Evolutionary conservation across 2,888 invertebrate species (phyloP).

Genomic region (Cordilura impudica): DNA sequence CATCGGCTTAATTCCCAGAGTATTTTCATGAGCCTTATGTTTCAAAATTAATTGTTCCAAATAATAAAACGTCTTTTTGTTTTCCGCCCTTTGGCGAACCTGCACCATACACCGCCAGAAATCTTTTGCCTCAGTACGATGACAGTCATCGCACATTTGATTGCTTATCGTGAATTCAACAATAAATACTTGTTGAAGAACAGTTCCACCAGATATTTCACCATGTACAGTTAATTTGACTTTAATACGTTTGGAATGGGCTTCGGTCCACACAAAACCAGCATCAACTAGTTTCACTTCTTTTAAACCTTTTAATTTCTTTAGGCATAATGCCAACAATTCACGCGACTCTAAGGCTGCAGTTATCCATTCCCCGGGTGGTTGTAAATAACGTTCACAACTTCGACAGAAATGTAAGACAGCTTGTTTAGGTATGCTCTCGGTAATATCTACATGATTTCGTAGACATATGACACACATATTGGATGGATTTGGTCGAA

Average conservation of each 20-base stretch:
- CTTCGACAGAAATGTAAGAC: conserved; percentile 93
- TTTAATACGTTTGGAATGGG: conserved; percentile 98
- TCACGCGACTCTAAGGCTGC: conserved; percentile 94
- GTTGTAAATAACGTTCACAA: conserved; percentile 96
- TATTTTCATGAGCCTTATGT: conserved; percentile 93
- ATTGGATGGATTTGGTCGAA: conserved; percentile 97
- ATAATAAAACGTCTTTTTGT: conserved; percentile 98
- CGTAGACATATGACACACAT: conserved; percentile 98
- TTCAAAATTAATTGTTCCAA: conserved; percentile 98
- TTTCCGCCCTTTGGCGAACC: conserved; percentile 91
- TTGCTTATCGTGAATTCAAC: conserved; percentile 94
- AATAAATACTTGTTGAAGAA: conserved; percentile 95
- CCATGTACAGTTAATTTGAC: conserved; percentile 97
- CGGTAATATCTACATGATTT: conserved; percentile 95
- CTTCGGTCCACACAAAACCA: conserved; percentile 98
- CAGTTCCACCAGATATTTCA: conserved; percentile 93
- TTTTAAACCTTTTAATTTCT: conserved; percentile 92
- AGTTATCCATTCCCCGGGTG: conserved; percentile 92
- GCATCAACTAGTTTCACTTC: conserved; percentile 96
- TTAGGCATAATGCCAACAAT: conserved; percentile 92
- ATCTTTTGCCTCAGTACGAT: conserved; percentile 97
- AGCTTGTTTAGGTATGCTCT: conserved; percentile 96
- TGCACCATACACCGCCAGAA: conserved; percentile 97
- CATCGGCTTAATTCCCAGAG: conserved; percentile 91
- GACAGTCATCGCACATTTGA: conserved; percentile 99